Percentiles rank a stretch among this genome's conserved stretches.
These are phyloP conservation scores for Molorchus minor DNA, from an alignment of 2,888 invertebrate species.

Conservation along the genomic window DNA sequence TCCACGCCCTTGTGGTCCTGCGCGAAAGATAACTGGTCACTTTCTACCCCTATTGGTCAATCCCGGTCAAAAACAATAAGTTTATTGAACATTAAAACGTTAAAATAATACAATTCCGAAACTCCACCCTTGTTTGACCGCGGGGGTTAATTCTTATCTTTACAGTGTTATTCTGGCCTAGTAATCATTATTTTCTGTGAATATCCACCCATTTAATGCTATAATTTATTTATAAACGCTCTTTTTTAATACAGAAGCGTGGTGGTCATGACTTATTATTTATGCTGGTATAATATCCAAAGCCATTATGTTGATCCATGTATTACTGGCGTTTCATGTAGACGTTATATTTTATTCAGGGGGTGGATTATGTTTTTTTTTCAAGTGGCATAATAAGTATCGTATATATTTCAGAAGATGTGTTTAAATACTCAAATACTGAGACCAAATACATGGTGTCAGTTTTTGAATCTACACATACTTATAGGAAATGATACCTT, in stretches of 20 bases:
- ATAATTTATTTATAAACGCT: constrained; percentile 49
- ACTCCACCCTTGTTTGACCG: constrained; percentile 48
- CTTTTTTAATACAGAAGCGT: constrained; percentile 46
- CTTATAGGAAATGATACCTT: too few relatives aligned
- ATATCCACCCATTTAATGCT: constrained; percentile 44
- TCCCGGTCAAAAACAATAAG: constrained; percentile 35
- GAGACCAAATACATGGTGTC: too few relatives aligned
- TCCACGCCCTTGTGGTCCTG: constrained; percentile 53
- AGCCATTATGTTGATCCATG: constrained; percentile 44
- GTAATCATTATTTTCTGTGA: constrained; percentile 43
- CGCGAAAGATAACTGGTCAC: constrained; percentile 45
- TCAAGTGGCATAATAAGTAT: too few relatives aligned
- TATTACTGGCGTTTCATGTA: constrained; percentile 37
- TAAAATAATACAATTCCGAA: constrained; percentile 42
- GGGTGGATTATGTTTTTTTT: not conserved
- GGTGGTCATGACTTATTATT: constrained; percentile 47
- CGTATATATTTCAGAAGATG: too few relatives aligned
- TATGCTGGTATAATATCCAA: constrained; percentile 44
- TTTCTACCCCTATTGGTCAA: constrained; percentile 46
- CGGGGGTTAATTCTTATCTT: constrained; percentile 32
- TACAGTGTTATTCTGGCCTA: constrained; percentile 27
- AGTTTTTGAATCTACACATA: too few relatives aligned
- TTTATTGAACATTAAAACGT: constrained; percentile 38
- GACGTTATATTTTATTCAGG: constrained; percentile 31
- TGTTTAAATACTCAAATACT: too few relatives aligned